Evolutionary conservation across 2,888 invertebrate genomes (phyloP), one percentile per base, ranked within the genome.

Genomic region (Spialia ferax): DNA sequence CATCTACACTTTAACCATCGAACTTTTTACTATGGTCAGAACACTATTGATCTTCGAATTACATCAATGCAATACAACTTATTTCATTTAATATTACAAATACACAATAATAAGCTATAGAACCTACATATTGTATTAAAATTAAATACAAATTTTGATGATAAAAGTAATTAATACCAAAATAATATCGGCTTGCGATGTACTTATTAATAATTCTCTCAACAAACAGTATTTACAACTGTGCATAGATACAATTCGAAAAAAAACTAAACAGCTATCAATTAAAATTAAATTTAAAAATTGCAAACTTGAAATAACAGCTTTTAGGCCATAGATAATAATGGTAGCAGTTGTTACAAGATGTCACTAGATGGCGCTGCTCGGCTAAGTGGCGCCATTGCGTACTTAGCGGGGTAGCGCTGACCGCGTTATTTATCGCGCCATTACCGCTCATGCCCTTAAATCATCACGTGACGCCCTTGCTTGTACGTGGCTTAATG

Each of bases 341-440:
- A 26, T 26, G 22, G 38, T 29, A 50, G 52, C 69, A 72, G 68
- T 75, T 71, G 74, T 83, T 81, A 77, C 75, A 75, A 71, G 65
- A 60, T 76, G 75, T 81, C 84, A 77, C 83, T 87, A 89, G 90
- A 87, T 91, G 89, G 85, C 87, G 82, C 63, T 85, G 78, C 80
- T 75, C 79, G 79, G 80, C 82, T 90, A 88, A 89, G 88, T 87
- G 87, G 85, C 81, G 82, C 85, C 87, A 86, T 88, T 86, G 84
- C 80, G 85, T 87, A 87, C 87, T 88, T 88, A 76, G 72, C 69
- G 73, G 74, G 77, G 77, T 80, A 79, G 80, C 84, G 83, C 77
- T 90, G 88, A 88, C 92, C 89, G 85, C 79, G 86, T 92, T 93
- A 94, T 94, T 94, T 94, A 94, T 94, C 90, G 93, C 89, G 78